phyloP scores from a whole-genome alignment of 2,113 vertebrate genomes.

The Chaetodon auriga region DNA sequence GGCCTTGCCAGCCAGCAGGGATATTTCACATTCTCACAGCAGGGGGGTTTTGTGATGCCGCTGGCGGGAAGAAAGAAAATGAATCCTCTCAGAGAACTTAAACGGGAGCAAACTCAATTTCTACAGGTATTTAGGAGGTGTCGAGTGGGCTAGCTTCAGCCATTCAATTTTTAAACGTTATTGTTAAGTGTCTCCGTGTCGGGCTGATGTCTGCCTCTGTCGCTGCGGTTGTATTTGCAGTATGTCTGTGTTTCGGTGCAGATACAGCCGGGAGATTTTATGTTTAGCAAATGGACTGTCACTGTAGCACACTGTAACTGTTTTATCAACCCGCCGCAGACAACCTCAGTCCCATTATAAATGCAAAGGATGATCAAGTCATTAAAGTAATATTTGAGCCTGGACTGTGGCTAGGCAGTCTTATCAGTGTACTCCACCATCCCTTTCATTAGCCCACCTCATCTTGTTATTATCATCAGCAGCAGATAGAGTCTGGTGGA shows the following conservation, averaged over 20 bases:
- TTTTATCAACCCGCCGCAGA: conserved; percentile 75
- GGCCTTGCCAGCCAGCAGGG: conserved; percentile 55
- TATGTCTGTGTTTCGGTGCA: conserved; percentile 38
- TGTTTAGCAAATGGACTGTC: conserved; percentile 63
- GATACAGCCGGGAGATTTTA: conserved; percentile 40
- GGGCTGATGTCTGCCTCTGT: conserved; percentile 2
- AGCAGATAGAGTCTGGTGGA: conserved; percentile 64
- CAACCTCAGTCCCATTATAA: conserved; percentile 62
- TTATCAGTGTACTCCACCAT: conserved; percentile 62
- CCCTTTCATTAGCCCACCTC: conserved; percentile 75
- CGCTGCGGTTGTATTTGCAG: conserved; percentile 12
- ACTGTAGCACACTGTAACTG: conserved; percentile 41
- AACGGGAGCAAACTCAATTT: conserved; percentile 69
- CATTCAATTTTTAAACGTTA: conserved; percentile 55
- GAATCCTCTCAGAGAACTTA: conserved; percentile 48
- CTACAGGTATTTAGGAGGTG: conserved; percentile 66
- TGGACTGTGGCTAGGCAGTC: conserved; percentile 51
- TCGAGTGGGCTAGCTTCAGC: conserved; percentile 46
- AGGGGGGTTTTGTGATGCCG: conserved; percentile 21
- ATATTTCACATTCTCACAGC: conserved; percentile 70
- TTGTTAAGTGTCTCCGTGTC: conserved; percentile 51
- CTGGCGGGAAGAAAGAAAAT: conserved; percentile 57
- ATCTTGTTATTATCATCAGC: conserved; percentile 70
- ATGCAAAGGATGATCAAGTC: conserved; percentile 78
- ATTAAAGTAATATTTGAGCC: conserved; percentile 75